A percentile compares a stretch with the other conserved stretches of the same genome.
Conservation (phyloP, 2,888 invertebrate genomes). For the Cephonodes hylas region DNA sequence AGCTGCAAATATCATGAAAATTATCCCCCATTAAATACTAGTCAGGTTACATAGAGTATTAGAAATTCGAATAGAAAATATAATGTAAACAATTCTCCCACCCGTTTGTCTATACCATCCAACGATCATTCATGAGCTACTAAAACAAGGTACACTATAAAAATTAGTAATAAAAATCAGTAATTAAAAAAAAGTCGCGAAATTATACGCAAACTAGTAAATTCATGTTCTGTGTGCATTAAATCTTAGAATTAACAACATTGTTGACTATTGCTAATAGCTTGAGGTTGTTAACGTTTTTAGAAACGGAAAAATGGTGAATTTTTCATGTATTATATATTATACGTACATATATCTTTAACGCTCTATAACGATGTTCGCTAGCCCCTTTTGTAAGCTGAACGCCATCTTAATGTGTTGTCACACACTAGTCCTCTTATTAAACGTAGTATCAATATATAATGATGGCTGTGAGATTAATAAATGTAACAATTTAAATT, state of each 20-base stretch:
- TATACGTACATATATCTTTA: constrained; percentile 41
- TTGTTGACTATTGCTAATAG: constrained; percentile 82
- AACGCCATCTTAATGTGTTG: constrained; percentile 75
- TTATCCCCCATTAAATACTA: constrained; percentile 8
- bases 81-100: constrained; percentile 7
- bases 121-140: constrained; percentile 4
- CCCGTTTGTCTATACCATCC: constrained; percentile 5
- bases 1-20: not conserved
- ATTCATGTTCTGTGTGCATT: constrained; percentile 74
- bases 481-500: constrained; percentile 79
- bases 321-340: constrained; percentile 73
- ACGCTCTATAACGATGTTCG: constrained; percentile 71
- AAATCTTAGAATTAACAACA: constrained; percentile 77
- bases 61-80: not conserved
- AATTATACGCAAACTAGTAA: constrained; percentile 62
- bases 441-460: constrained; percentile 80
- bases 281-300: constrained; percentile 81
- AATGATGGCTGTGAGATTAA: constrained; percentile 82
- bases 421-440: constrained; percentile 77
- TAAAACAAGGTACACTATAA: constrained; percentile 12
- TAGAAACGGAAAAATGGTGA: constrained; percentile 74
- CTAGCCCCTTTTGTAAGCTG: constrained; percentile 78
- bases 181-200: constrained; percentile 37
- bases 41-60: not conserved
- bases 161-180: constrained; percentile 29